Evolutionary conservation across 2,888 invertebrate species (phyloP), one percentile per base, ranked within the genome.

Genomic region (Ypsolopha scabrella): DNA sequence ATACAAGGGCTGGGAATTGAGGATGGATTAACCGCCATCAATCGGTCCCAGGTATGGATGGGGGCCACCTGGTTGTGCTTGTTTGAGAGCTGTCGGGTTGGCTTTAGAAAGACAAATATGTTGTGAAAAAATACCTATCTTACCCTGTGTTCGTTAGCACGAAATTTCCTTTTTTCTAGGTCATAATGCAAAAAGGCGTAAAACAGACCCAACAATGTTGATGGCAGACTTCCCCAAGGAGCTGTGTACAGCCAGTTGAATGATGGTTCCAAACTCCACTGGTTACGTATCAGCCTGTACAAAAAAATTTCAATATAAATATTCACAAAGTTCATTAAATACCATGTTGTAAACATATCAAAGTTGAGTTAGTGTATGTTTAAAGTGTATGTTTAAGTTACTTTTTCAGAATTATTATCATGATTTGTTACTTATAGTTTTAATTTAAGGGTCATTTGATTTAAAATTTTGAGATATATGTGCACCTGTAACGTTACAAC

Each of bases 201-300:
- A 33, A 70, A 43, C 1, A 77, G 55, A 0, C 79, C 79, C 2
- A 71, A 51, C 1, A 80, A 60, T 0, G 70, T 63, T 13, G 77
- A 59, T 0, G 79, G 79, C 50, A 75, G 61, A 52, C 74, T 69
- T 64, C 72, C 68, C 78, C 80, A 76, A 50, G 80, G 39, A 50
- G 60, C 55, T 13, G 35, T 41, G 50, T 50, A 80, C 53, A 74
- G 57, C 68, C 71, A 72, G 8, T 48, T 58, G 64, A 78, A 79
- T 1, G 77, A 76, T 1, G 56, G 54, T 55, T 64, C 64, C 6
- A 62, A 67, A 0, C 46, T 47, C 57, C 67, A 74, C 57, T 65
- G 60, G 0, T 48, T 55, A 7, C 70, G 66, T 58, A 71, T 64
- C 13, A 61, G 58, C 46, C 79, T 79, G 60, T 9, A 51, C 8